Evolutionary conservation across 2,888 invertebrate genomes (phyloP).

Genomic region (Cynaeus angustus): DNA sequence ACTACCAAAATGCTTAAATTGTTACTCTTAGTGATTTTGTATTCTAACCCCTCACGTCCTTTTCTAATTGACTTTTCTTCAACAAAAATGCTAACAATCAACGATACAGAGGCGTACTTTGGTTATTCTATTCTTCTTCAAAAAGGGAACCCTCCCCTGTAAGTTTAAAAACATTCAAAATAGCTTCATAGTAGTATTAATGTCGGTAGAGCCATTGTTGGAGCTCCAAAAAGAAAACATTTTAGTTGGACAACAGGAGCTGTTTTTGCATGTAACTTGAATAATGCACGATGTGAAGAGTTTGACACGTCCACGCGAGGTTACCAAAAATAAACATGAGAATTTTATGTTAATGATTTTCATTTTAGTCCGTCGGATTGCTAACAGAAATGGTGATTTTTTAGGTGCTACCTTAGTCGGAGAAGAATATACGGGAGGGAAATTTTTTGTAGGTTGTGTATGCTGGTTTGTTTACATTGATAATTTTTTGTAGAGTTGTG

Average conservation of each 20-base stretch:
- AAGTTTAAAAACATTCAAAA: neutral
- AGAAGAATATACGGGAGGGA: slow-evolving; percentile 5
- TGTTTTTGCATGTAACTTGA: slow-evolving; percentile 17
- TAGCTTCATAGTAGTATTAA: neutral
- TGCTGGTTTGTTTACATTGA: neutral
- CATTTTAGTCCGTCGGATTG: neutral
- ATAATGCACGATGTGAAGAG: neutral
- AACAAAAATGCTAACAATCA: slow-evolving; percentile 32
- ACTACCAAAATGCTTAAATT: neutral
- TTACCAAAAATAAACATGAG: too few relatives aligned
- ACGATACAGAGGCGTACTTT: slow-evolving; percentile 15
- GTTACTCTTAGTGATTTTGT: slow-evolving; percentile 6
- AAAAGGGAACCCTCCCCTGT: slow-evolving; percentile 27
- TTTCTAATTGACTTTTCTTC: slow-evolving; percentile 14
- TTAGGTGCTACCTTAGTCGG: slow-evolving; percentile 33
- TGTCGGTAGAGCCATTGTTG: slow-evolving; percentile 26
- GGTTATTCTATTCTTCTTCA: slow-evolving; percentile 37
- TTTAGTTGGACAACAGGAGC: slow-evolving; percentile 11
- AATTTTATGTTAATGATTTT: too few relatives aligned
- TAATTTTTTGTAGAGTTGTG: slow-evolving; percentile 32
- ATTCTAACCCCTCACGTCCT: neutral
- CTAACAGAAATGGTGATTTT: slow-evolving; percentile 23
- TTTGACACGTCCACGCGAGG: neutral
- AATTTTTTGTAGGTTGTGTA: slow-evolving; percentile 22
- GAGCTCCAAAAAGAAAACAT: slow-evolving; percentile 25